Base-by-base conservation (phyloP, 2,113 vertebrate species). In the Clinocottus analis region DNA sequence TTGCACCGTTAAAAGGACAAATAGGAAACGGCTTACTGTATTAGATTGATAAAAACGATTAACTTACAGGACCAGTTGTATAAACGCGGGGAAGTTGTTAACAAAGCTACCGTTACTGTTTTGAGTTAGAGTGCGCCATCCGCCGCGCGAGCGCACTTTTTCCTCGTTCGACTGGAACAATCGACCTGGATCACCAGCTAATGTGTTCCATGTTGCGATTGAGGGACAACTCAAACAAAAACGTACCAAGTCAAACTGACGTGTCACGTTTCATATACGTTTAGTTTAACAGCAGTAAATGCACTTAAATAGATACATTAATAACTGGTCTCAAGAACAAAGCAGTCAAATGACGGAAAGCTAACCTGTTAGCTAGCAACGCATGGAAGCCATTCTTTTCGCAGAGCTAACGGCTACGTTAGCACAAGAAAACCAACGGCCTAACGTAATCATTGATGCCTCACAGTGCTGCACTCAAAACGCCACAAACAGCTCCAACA, bases 331-430 rank as follows among this genome's bases (percentile, higher is more conserved):
- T 10, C 3, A 12, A 23, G 53, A 79, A 88, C 84, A 89, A 90
- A 85, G 84, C 72, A 25, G 13, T 9, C 35, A 27, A 37, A 60
- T 62, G 55, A 69, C 23, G 41, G 1, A 64, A 47, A 37, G 63
- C 84, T 88, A 92, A 31, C 79, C 17, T 3, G 49, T 53, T 78
- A 82, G 85, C 90, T 58, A 58, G n/a, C 76, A 27, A 64, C 7
- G 91, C 90, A 88, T 89, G 89, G 88, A 82, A 87, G 86, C 86
- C 86, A 79, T 89, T 89, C 87, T 87, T 61, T 60, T 45, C 63
- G 4, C 8, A 0, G 10, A 51, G 90, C 89, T 87, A 90, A 80
- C 56, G 21, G 86, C 77, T 81, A 69, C 16, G 73, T 63, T 87
- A 86, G 85, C 88, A 41, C 41, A 53, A 58, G 77, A 65, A 78